A percentile compares a stretch with the other conserved stretches of the same genome.
Conservation (phyloP, 2,888 invertebrate genomes). For the Heliconius aoede region DNA sequence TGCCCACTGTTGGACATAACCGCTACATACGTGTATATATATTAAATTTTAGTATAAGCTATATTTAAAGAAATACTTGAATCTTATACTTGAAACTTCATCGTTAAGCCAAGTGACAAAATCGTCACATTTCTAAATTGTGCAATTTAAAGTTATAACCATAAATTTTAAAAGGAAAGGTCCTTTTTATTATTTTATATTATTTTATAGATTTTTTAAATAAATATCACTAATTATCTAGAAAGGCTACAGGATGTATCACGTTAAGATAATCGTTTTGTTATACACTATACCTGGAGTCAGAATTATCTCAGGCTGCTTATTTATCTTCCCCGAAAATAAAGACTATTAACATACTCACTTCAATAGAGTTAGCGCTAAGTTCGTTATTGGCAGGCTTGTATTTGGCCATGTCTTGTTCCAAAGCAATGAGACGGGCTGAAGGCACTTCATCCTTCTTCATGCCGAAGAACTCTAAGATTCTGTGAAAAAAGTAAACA, state of each 20-base stretch:
- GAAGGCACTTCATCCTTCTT: conserved; percentile 96
- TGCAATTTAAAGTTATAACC: neutral
- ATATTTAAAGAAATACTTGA: neutral
- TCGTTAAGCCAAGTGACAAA: neutral
- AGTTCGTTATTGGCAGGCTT: conserved; percentile 92
- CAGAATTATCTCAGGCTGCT: too few relatives aligned
- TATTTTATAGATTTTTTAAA: too few relatives aligned
- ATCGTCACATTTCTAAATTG: neutral
- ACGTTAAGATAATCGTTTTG: too few relatives aligned
- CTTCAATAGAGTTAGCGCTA: conserved; percentile 86
- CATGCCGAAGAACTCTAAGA: conserved; percentile 99
- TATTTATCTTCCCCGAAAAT: too few relatives aligned
- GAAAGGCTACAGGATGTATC: too few relatives aligned
- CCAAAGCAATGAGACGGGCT: conserved; percentile 95
- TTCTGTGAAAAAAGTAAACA: conserved; percentile 79
- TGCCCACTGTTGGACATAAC: too few relatives aligned
- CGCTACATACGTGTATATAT: too few relatives aligned
- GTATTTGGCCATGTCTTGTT: conserved; percentile 99
- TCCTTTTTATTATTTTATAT: too few relatives aligned
- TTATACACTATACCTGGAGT: too few relatives aligned
- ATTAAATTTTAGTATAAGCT: too few relatives aligned
- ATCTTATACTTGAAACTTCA: neutral
- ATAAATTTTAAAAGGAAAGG: neutral
- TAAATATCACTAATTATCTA: too few relatives aligned
- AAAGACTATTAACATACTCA: too few relatives aligned